phyloP scores from a whole-genome alignment of 2,797 vertebrate genomes.

The Phoebastria nigripes region DNA sequence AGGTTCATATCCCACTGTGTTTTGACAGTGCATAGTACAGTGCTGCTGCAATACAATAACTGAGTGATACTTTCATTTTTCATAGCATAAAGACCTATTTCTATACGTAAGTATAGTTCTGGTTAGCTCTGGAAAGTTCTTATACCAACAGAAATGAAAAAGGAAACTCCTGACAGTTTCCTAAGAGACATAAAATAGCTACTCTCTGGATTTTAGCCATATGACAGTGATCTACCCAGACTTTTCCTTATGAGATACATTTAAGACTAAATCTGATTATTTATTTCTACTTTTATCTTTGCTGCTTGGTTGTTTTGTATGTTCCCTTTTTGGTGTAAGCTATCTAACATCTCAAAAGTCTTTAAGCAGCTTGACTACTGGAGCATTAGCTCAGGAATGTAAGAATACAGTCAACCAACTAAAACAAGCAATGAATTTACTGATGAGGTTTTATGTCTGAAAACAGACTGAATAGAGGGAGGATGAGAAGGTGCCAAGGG shows the following conservation, averaged over 20 bases:
- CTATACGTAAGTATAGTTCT: background rate
- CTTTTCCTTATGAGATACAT: background rate
- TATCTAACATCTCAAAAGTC: background rate
- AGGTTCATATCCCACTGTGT: background rate
- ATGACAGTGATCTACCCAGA: background rate
- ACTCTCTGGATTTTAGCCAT: background rate
- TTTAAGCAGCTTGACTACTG: background rate
- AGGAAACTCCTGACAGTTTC: background rate
- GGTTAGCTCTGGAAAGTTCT: background rate
- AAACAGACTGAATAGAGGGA: background rate
- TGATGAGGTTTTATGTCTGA: background rate
- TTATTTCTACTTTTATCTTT: background rate
- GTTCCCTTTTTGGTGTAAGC: background rate
- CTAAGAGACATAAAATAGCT: background rate
- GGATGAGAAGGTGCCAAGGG: background rate
- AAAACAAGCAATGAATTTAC: background rate
- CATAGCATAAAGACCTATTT: background rate
- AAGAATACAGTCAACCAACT: background rate
- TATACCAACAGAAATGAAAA: background rate
- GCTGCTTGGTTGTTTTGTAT: background rate
- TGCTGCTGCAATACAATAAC: background rate
- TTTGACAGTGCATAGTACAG: background rate
- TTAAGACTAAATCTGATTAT: background rate
- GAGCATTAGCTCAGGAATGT: background rate
- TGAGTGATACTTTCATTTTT: background rate